These are phyloP conservation scores for Drosophila lacertosa DNA, from an alignment of 1,140 invertebrate genomes.

Conservation along the genomic window DNA sequence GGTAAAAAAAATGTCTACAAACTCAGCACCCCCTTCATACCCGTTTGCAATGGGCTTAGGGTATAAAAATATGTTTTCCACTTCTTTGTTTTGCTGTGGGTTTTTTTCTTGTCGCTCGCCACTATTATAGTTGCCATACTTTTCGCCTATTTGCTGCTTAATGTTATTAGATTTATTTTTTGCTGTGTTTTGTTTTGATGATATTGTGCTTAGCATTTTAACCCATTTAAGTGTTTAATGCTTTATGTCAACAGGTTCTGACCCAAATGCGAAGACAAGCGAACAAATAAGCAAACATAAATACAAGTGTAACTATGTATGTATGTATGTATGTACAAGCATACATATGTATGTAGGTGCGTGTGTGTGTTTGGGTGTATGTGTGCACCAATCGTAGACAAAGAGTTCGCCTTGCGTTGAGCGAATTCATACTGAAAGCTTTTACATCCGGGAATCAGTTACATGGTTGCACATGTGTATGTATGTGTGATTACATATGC, in stretches of 20 bases:
- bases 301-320: slow-evolving; percentile 8
- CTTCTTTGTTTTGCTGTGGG: slow-evolving; percentile 9
- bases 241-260: slow-evolving; percentile 76
- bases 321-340: slow-evolving; percentile 1
- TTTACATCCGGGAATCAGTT: slow-evolving; percentile 34
- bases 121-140: slow-evolving; percentile 46
- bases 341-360: too few relatives aligned
- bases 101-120: slow-evolving; percentile 17
- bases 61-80: slow-evolving; percentile 11
- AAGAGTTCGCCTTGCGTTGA: slow-evolving; percentile 9
- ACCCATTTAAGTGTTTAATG: slow-evolving; percentile 60
- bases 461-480: not conserved
- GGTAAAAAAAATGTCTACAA: too few relatives aligned
- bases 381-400: slow-evolving; percentile 9
- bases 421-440: slow-evolving; percentile 1
- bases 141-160: slow-evolving; percentile 55
- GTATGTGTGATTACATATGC: not conserved
- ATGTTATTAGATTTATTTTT: slow-evolving; percentile 63
- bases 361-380: not conserved
- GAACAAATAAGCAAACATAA: not conserved
- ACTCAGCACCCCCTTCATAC: too few relatives aligned
- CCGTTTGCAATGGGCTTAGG: too few relatives aligned
- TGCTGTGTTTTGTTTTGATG: slow-evolving; percentile 45
- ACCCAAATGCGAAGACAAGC: slow-evolving; percentile 60
- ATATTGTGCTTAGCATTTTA: slow-evolving; percentile 64